phyloP scores from a whole-genome alignment of 37 sponge, comb jelly and placozoan genomes.

The Diacarnus erythraeanus region DNA sequence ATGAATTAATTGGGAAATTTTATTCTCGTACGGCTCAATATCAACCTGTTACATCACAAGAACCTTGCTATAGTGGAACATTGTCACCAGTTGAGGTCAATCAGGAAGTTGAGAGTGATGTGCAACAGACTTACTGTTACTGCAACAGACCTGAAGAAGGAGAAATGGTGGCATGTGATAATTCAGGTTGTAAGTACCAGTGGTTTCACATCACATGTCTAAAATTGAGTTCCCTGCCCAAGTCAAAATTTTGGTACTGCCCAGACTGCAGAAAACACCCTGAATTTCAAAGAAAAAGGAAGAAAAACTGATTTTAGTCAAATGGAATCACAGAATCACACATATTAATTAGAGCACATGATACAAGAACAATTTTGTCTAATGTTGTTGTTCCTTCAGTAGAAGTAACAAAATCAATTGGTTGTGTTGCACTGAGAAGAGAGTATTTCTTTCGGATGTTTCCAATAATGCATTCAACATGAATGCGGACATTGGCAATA shows the following conservation, averaged over 20 bases:
- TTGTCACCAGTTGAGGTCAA: neutral
- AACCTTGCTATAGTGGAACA: neutral
- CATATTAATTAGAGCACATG: constrained; percentile 61
- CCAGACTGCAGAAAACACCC: constrained; percentile 26
- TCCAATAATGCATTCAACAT: constrained; percentile 79
- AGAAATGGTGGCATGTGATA: constrained; percentile 57
- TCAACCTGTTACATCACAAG: neutral
- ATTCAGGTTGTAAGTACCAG: constrained; percentile 11
- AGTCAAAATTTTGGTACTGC: constrained; percentile 31
- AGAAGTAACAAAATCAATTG: constrained; percentile 24
- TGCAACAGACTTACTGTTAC: constrained; percentile 20
- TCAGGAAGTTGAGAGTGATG: neutral
- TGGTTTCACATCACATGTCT: constrained; percentile 50
- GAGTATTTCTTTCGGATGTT: constrained; percentile 52
- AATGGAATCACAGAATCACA: constrained; percentile 69
- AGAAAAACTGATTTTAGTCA: constrained; percentile 28
- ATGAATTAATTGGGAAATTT: constrained; percentile 41
- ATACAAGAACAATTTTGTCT: constrained; percentile 48
- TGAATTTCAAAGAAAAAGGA: neutral
- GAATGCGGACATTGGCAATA: constrained; percentile 82
- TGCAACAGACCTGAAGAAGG: constrained; percentile 13
- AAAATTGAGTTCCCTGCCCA: constrained; percentile 6
- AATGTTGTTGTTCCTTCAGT: constrained; percentile 14
- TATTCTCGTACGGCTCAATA: constrained; percentile 21
- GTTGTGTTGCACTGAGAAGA: constrained; percentile 43